Base-by-base conservation (phyloP, 2,797 vertebrate species). In the Danio albolineatus region DNA sequence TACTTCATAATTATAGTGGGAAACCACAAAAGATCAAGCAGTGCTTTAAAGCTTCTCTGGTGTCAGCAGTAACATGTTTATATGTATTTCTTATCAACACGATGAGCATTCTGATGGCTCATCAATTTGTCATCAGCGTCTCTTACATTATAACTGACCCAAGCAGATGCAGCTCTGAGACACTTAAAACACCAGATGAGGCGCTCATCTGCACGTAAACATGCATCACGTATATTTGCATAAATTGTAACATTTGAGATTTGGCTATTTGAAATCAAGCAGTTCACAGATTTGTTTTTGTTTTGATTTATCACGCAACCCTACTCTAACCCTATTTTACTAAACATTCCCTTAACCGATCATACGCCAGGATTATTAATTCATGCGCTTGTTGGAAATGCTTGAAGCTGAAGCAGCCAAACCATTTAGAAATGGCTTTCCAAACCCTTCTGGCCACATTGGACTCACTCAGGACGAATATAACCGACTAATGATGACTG, bases 401-500 rank as follows among this genome's bases (percentile, higher is more conserved):
- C 1, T 2, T 48, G 28, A 73, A 60, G 71, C 59, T 48, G 28
- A 73, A 60, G 71, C 59, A 17, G 56, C 5, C 21, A 59, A 48
- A 36, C 9, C 5, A 12, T 17, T 59, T 56, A 17, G 14, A 12
- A 36, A 44, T 4, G 53, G 8, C 12, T 4, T 2, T 44, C 9
- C 17, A 28, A 36, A n/a, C 10, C 9, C 7, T 44, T 28, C 39
- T 17, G 17, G 38, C 17, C 13, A 7, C 28, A 12, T 19, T 38
- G 36, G 36, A 54, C 43, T 67, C 13, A 5, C 8, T 79, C 75
- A 78, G 74, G 57, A 76, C 61, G 49, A 86, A 76, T 84, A 53
- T 85, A 86, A 83, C 51, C 71, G 48, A 84, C n/a, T 84, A 85
- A 79, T 70, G 5, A 39, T 73, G 60, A 66, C 51, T 61, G 62